Base-by-base conservation (phyloP, 2,113 vertebrate genomes). In the Taxidea taxus region DNA sequence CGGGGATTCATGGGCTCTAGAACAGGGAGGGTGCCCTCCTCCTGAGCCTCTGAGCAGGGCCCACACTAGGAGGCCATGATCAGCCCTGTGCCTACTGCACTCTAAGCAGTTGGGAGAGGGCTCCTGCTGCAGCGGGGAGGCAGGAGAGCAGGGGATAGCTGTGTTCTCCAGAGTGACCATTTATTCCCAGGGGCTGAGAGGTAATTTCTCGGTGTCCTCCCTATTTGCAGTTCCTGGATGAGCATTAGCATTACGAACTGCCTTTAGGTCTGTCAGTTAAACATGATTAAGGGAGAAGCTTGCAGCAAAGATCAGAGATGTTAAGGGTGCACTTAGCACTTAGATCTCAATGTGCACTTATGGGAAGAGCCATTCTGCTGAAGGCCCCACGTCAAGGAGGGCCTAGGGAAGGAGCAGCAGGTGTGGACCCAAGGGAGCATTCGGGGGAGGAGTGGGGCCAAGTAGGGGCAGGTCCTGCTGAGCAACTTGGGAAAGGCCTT, bases 191-290 rank as follows among this genome's bases (percentile, higher is more conserved):
- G 97, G 85, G 58, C 39, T 25, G 31, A 93, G 91, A 86, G 66
- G 49, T 56, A 49, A 93, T 95, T 91, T 95, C 82, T n/a, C 42
- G 3, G 18, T 31, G 54, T 62, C 91, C 74, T 86, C 70, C 80
- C 86, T 20, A 23, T 77, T 74, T 91, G 16, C 93, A 54, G 75
- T 56, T 95, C 42, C 62, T 82, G 70, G 87, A 77, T 66, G 90
- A 54, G 54, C 27, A 90, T 95, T 87, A 91, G 83, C 75, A 77
- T 91, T 31, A 20, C 47, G 78, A 66, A 62, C n/a, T 80, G 87
- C 91, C 75, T 97, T 81, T 66, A 56, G 80, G 56, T 84, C n/a
- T 94, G 95, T 90, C 95, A 88, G 93, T 96, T 91, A 90, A 90
- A 87, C 80, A 81, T 86, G 95, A 97, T 85, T 92, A 92, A 96